Evolutionary conservation across 1,140 invertebrate species (phyloP), one percentile per base, ranked within the genome.

Genomic region (Nilaparvata lugens): DNA sequence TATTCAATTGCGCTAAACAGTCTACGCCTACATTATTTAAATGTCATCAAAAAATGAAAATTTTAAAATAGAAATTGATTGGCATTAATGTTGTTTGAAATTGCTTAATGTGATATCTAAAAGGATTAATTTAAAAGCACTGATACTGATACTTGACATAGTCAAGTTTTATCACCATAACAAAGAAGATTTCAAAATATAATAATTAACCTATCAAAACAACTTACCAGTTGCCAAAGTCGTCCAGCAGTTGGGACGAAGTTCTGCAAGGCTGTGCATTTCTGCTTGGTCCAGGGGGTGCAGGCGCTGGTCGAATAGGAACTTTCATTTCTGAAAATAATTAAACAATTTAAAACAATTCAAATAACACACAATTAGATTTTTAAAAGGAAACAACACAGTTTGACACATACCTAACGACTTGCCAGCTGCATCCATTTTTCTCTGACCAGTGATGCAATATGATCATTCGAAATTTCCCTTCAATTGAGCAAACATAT

Each of bases 161-260:
- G 7, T 35, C 31, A n/a, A n/a, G n/a, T n/a, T n/a, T n/a, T 2
- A 4, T 9, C 7, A 4, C 1, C 7, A 35, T 35, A 35, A 35
- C 31, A 35, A 35, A 35, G 31, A 35, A 35, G 9, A 35, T 35
- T 35, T 35, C 3, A 35, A 35, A 35, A 35, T 6, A 35, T 35
- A n/a, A n/a, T 40, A 48, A 48, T 48, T 48, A 48, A 48, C 45
- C 45, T 48, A 48, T 48, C 45, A 48, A 48, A 48, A 48, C 21
- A 48, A n/a, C 42, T 45, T 48, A 48, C 45, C 45, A 48, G 45
- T 48, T 48, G 45, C 21, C 45, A 48, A 48, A 48, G 45, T 48
- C 45, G 45, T 48, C 45, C 5, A 48, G 14, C 45, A 48, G 45
- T 18, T 48, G 45, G 16, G 45, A 6, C 7, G 16, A 18, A 11